Base-by-base conservation (phyloP, 2,888 invertebrate species). In the Apomyelois bistriatella region DNA sequence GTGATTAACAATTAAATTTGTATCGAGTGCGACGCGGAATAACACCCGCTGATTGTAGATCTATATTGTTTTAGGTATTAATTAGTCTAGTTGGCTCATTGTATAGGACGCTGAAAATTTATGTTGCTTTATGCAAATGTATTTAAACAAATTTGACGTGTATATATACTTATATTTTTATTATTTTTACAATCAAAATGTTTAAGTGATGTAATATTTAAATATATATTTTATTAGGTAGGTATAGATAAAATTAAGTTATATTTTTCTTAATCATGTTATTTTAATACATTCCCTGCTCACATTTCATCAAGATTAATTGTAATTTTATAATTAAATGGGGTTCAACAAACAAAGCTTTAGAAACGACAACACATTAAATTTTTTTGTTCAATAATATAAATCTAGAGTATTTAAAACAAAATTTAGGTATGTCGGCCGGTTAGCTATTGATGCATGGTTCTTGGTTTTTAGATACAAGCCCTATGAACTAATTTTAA, bases 161-260 rank as follows among this genome's bases (percentile, higher is more conserved):
- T 12, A 46, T 32, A 46, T 46, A 46, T 32, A 32, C 32, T 15
- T 46, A 46, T 46, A 46, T 32, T 46, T 46, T 15, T 46, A 46
- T 46, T 46, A 16, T 30, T 46, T 46, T 46, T 46, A 46, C 30
- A 46, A 32, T 46, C 4, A 16, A 46, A 15, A 46, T 46, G 46
- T 46, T 32, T 16, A 32, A 46, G 16, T 46, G 32, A 9, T 46
- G 32, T 35, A 46, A 7, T 32, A 10, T 7, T 5, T 15, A 43
- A 32, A 15, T 16, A 32, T 46, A 32, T 32, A 46, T 46, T 32
- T 30, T 46, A 15, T 9, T 46, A 43, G 42, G n/a, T 43, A 15
- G 32, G 9, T 10, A 8, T 32, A 10, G 7, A 32, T 32, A n/a
- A 32, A 35, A 46, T 35, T n/a, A n/a, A 46, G 30, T 32, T 10